phyloP scores from a whole-genome alignment of 2,797 vertebrate species.

The Sciurus carolinensis region DNA sequence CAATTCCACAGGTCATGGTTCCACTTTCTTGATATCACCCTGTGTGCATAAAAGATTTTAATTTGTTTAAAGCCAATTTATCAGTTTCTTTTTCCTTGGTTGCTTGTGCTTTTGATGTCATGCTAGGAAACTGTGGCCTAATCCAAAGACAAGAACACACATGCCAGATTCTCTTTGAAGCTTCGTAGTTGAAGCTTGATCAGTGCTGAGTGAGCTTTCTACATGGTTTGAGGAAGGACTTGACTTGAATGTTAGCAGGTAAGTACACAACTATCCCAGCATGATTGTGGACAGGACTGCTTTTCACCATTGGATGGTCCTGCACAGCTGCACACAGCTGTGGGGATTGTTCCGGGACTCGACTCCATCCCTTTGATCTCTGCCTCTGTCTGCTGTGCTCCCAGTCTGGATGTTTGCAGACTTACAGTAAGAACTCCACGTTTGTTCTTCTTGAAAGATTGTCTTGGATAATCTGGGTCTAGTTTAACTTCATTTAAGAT shows the following conservation, averaged over 20 bases:
- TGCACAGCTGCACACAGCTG: too few species aligned
- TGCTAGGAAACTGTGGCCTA: not conserved
- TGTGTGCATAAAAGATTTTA: not conserved
- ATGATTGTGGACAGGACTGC: not conserved
- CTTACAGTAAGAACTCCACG: not conserved
- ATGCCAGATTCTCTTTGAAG: not conserved
- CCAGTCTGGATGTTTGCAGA: too few species aligned
- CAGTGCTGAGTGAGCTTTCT: not conserved
- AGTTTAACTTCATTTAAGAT: not conserved
- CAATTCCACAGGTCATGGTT: not conserved
- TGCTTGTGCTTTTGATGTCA: not conserved
- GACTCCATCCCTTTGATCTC: too few species aligned
- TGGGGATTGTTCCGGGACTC: not conserved
- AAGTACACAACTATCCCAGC: rapidly evolving
- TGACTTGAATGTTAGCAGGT: not conserved
- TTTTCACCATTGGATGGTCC: not conserved
- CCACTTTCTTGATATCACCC: not conserved
- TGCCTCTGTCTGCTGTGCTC: rapidly evolving
- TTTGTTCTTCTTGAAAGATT: too few species aligned
- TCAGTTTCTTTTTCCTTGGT: not conserved
- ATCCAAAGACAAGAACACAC: not conserved
- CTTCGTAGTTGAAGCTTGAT: not conserved
- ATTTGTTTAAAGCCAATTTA: not conserved
- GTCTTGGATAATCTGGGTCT: not conserved
- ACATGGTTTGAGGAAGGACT: not conserved